Percentiles rank a stretch among this genome's conserved stretches.
Evolutionary conservation across 2,888 invertebrate genomes (phyloP).

Genomic region (Drosophila tanythrix): DNA sequence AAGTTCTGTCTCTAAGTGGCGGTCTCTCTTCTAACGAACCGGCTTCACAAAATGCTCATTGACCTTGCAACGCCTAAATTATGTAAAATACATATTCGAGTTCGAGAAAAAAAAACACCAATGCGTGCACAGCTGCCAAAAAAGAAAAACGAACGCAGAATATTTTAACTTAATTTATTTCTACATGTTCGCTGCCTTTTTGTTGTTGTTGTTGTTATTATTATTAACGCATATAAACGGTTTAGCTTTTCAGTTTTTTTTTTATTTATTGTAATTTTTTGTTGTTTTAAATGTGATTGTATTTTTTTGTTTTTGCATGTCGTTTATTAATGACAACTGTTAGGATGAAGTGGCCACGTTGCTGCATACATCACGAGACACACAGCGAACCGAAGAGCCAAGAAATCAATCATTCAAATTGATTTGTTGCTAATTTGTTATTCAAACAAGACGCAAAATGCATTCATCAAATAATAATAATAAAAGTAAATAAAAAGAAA

Average conservation of each 20-base stretch:
- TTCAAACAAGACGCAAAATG: slow-evolving; percentile 68
- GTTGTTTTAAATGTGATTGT: background rate
- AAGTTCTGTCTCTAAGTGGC: slow-evolving; percentile 31
- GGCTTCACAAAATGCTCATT: slow-evolving; percentile 57
- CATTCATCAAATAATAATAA: slow-evolving; percentile 47
- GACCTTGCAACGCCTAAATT: slow-evolving; percentile 64
- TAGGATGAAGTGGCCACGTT: slow-evolving; percentile 46
- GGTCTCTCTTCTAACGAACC: slow-evolving; percentile 46
- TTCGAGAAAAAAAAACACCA: slow-evolving; percentile 33
- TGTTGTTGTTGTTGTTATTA: slow-evolving; percentile 9
- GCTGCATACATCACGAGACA: slow-evolving; percentile 68
- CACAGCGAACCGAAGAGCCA: slow-evolving; percentile 53
- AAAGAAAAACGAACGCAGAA: slow-evolving; percentile 70
- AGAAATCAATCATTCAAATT: slow-evolving; percentile 78
- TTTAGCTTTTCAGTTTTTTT: slow-evolving; percentile 23
- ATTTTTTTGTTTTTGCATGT: slow-evolving; percentile 60
- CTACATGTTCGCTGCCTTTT: slow-evolving; percentile 42
- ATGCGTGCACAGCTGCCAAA: slow-evolving; percentile 55
- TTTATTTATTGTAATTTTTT: slow-evolving; percentile 12
- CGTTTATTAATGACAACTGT: slow-evolving; percentile 71
- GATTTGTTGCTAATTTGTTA: slow-evolving; percentile 77
- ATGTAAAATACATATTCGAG: slow-evolving; percentile 48
- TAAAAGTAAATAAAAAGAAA: slow-evolving; percentile 37
- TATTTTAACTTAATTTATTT: slow-evolving; percentile 76
- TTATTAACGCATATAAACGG: slow-evolving; percentile 17